Evolutionary conservation across 2,888 invertebrate genomes (phyloP), one percentile per base, ranked within the genome.

Genomic region (Athrips mouffetella): DNA sequence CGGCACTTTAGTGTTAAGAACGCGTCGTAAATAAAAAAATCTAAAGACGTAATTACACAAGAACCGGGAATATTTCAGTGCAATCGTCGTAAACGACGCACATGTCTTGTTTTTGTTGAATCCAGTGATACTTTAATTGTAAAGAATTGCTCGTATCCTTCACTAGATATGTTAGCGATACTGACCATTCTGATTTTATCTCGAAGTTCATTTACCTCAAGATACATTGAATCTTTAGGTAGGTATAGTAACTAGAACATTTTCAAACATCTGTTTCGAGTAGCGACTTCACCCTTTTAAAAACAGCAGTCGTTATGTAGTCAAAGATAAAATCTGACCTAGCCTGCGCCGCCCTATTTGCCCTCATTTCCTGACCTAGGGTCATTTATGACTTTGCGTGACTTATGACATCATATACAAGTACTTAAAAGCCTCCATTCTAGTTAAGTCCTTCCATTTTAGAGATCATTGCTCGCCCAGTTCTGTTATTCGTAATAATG

Each of bases 331-430:
- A 1, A 39, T 39, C 18, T 39, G 37, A 39, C 21, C 21, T 39
- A 10, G 20, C n/a, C 5, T 2, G 16, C 18, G 16, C 25, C 25
- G n/a, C 40, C 21, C 37, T 21, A 21, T 16, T 41, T 41, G 27
- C 25, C 41, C 41, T 10, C 41, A 2, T 41, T 48, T 48, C 52
- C 54, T 63, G 71, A 73, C 70, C 73, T 60, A 54, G 48, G 64
- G 66, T 18, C 11, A 37, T 20, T 37, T 62, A 55, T 55, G 50
- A 47, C 18, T 21, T 69, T 51, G 73, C 70, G 68, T 76, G 68
- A 63, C 58, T 33, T 29, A 44, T 54, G 49, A 25, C 49, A 21
- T 48, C 48, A 39, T 42, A 15, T 35, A 29, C 42, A 29, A 37
- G 23, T 44, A 31, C 16, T 4, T 33, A 13, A 18, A 13, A 27